These are phyloP conservation scores for Drosophila colorata DNA, from an alignment of 2,888 invertebrate genomes.

Conservation along the genomic window DNA sequence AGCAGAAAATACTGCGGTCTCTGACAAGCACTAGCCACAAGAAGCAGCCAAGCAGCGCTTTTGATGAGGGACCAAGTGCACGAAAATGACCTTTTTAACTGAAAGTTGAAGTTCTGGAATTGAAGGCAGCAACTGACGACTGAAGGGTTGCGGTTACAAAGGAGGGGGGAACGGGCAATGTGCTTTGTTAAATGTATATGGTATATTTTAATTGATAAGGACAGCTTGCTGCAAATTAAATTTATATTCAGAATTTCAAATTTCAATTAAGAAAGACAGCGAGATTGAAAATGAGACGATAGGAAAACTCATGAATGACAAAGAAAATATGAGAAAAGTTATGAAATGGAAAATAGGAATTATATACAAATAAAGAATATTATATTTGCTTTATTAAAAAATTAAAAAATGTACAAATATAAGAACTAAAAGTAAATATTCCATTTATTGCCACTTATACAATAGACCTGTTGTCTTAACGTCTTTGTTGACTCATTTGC, in stretches of 20 bases:
- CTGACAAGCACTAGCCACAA: slow-evolving; percentile 35
- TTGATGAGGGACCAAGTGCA: slow-evolving; percentile 70
- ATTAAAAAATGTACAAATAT: no score
- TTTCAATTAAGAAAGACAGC: neutral
- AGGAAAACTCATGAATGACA: neutral
- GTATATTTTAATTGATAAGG: slow-evolving; percentile 59
- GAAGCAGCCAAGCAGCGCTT: slow-evolving; percentile 29
- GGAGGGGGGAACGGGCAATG: neutral
- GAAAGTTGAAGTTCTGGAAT: slow-evolving; percentile 50
- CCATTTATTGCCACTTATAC: neutral
- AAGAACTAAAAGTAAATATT: neutral
- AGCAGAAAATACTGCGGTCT: slow-evolving; percentile 73
- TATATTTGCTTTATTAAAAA: no score
- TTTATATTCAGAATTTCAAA: neutral
- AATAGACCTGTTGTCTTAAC: slow-evolving; percentile 29
- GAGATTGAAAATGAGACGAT: neutral
- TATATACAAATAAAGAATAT: no score
- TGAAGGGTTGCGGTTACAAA: slow-evolving; percentile 7
- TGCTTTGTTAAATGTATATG: slow-evolving; percentile 4
- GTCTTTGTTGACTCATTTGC: slow-evolving; percentile 20
- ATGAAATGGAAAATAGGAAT: neutral
- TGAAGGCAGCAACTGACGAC: slow-evolving; percentile 20
- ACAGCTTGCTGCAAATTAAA: slow-evolving; percentile 6
- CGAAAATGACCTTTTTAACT: slow-evolving; percentile 48
- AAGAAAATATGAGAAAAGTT: neutral